These are phyloP conservation scores for Menidia menidia DNA, from an alignment of 2,797 vertebrate genomes.

Conservation along the genomic window DNA sequence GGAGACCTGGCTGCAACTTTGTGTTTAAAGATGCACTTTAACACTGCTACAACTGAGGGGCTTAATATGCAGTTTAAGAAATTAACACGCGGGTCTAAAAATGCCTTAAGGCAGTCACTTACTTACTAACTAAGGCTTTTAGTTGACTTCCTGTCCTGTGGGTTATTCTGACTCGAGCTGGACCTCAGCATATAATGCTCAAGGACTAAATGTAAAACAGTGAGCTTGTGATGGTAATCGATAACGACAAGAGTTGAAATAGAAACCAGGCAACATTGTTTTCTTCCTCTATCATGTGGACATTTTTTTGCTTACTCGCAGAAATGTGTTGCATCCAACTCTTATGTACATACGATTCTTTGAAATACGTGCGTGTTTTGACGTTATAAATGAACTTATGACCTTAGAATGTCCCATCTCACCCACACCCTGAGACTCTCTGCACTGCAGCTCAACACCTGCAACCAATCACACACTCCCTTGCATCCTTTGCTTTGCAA, in stretches of 20 bases:
- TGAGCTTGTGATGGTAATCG: constrained; percentile 26
- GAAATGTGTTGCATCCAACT: neutral
- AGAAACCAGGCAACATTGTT: constrained; percentile 13
- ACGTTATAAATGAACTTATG: constrained; percentile 20
- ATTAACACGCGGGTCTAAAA: constrained; percentile 43
- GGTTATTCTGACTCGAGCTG: constrained; percentile 29
- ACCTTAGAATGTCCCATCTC: constrained; percentile 43
- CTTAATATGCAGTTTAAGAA: constrained; percentile 44
- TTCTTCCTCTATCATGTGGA: neutral
- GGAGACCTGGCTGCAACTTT: constrained; percentile 36
- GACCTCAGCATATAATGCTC: constrained; percentile 11
- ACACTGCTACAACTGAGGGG: constrained; percentile 31
- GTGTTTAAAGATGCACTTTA: constrained; percentile 53
- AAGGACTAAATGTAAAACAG: constrained; percentile 30
- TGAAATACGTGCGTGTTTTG: constrained; percentile 16
- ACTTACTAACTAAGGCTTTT: constrained; percentile 38
- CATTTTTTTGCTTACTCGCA: constrained; percentile 28
- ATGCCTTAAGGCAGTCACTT: constrained; percentile 47
- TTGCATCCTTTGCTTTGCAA: constrained; percentile 56
- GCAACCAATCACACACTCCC: constrained; percentile 69
- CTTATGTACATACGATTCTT: constrained; percentile 9
- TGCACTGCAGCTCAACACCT: constrained; percentile 62
- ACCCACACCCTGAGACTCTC: constrained; percentile 52
- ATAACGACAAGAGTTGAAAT: constrained; percentile 20
- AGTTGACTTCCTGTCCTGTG: constrained; percentile 36